phyloP scores from a whole-genome alignment of 2,113 vertebrate genomes.

The Dicentrarchus labrax region DNA sequence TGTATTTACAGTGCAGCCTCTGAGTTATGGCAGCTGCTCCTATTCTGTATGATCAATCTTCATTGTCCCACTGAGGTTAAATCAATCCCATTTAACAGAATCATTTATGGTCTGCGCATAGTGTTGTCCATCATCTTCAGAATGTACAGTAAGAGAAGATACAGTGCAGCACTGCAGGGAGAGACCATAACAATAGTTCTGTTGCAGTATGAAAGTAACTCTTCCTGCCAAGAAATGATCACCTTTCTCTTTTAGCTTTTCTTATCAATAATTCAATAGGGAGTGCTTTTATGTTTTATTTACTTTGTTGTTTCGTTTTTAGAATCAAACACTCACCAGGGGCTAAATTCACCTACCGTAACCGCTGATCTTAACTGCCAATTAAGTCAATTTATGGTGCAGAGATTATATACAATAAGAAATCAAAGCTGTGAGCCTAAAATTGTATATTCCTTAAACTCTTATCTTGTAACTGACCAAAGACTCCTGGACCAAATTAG shows the following conservation, averaged over 20 bases:
- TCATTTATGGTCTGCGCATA: conserved; percentile 68
- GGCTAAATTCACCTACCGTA: conserved; percentile 7
- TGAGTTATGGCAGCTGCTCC: conserved; percentile 42
- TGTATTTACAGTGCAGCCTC: conserved; percentile 35
- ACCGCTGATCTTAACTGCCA: conserved; percentile 20
- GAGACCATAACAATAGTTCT: neutral
- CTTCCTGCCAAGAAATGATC: conserved; percentile 39
- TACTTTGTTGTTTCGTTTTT: conserved; percentile 51
- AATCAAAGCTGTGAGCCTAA: conserved; percentile 20
- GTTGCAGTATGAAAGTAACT: conserved; percentile 13
- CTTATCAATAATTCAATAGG: conserved; percentile 59
- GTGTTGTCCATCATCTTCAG: conserved; percentile 70
- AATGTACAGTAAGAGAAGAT: conserved; percentile 16
- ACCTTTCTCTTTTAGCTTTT: conserved; percentile 39
- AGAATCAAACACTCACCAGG: conserved; percentile 18
- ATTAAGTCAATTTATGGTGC: neutral
- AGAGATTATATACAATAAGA: conserved; percentile 5
- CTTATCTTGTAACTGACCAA: conserved; percentile 9
- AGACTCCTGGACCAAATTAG: neutral
- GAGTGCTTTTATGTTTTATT: conserved; percentile 63
- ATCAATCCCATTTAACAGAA: conserved; percentile 62
- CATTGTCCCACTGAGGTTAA: conserved; percentile 61
- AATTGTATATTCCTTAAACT: neutral
- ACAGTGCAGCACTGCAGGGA: conserved; percentile 14
- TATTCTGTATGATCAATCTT: conserved; percentile 61